Evolutionary conservation across 2,113 vertebrate genomes (phyloP).

Genomic region (Eulemur rufifrons): DNA sequence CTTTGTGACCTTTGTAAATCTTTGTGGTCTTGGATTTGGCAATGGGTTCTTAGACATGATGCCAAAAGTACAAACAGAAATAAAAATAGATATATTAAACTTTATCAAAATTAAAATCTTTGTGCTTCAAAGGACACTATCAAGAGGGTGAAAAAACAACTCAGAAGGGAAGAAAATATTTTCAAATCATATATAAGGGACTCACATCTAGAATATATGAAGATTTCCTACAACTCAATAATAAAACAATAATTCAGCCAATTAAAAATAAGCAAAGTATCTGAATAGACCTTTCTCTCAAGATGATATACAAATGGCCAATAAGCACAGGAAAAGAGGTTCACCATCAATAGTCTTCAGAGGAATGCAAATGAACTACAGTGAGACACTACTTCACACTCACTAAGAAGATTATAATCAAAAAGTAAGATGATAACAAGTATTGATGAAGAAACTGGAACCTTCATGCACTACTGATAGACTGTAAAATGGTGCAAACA

Average conservation of each 20-base stretch:
- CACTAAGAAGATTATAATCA: background rate
- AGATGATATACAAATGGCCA: background rate
- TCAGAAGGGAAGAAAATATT: background rate
- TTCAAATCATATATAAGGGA: background rate
- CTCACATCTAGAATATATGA: background rate
- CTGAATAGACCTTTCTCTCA: background rate
- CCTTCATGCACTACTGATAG: background rate
- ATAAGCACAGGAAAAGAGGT: background rate
- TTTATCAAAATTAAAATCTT: background rate
- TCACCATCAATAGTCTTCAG: background rate
- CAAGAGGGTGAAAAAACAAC: background rate
- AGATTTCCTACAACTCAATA: background rate
- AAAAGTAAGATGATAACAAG: background rate
- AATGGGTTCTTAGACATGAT: background rate
- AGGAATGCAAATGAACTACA: background rate
- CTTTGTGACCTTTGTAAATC: background rate
- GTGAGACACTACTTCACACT: background rate
- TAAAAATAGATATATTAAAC: background rate
- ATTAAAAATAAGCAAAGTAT: background rate
- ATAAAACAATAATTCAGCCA: background rate
- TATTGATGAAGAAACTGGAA: background rate
- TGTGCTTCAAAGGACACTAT: background rate
- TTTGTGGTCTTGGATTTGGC: background rate
- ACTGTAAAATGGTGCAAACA: background rate
- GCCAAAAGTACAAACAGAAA: background rate